phyloP scores from a whole-genome alignment of 2,888 invertebrate species.

The Cecidostiba fungosa region DNA sequence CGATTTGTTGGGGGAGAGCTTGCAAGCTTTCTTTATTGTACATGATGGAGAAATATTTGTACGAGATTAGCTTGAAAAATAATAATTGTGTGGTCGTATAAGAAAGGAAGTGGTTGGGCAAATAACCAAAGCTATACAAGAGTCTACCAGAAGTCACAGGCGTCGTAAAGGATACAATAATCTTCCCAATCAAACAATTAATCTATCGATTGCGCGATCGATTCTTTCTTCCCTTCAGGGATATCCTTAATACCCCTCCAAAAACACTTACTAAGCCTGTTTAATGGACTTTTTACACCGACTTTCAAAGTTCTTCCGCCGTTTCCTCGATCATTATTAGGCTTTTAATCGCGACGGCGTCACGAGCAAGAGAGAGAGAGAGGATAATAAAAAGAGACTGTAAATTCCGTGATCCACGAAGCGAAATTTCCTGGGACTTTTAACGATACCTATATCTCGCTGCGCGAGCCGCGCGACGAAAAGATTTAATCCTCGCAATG shows the following conservation, averaged over 20 bases:
- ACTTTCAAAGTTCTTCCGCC: conserved; percentile 28
- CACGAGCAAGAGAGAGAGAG: not conserved
- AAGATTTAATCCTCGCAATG: conserved; percentile 24
- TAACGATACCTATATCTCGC: not conserved
- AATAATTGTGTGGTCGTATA: too few relatives aligned
- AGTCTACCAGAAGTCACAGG: too few relatives aligned
- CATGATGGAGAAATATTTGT: too few relatives aligned
- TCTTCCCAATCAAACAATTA: not conserved
- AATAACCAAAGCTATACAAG: too few relatives aligned
- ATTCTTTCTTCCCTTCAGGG: too few relatives aligned
- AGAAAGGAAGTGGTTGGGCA: too few relatives aligned
- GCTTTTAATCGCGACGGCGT: not conserved
- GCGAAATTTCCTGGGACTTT: not conserved
- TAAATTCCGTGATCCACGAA: not conserved
- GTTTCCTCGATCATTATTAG: not conserved
- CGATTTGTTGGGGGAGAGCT: not conserved
- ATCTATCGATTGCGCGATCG: not conserved
- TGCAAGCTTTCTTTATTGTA: not conserved
- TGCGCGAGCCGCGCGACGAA: not conserved
- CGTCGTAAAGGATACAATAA: too few relatives aligned
- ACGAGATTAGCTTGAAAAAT: not conserved
- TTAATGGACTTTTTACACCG: conserved; percentile 33
- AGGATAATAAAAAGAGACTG: not conserved
- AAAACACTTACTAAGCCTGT: not conserved
- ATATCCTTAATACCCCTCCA: not conserved